phyloP scores from a whole-genome alignment of 2,797 vertebrate species.

The Lithobates sylvaticus region DNA sequence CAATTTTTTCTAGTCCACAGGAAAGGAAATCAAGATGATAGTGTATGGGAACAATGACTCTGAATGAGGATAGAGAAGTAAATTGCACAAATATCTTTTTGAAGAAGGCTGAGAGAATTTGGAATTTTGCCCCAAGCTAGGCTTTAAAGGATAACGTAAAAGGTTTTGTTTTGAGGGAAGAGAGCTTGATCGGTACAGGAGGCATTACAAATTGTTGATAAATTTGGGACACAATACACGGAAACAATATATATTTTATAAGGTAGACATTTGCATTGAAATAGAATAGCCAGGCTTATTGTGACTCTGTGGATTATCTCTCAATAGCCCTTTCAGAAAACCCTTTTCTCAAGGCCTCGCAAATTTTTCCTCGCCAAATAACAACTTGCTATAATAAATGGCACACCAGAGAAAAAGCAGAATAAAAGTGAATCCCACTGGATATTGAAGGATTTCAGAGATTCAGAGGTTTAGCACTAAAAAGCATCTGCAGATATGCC shows the following conservation, averaged over 20 bases:
- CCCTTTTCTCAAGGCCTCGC: not conserved
- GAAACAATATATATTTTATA: not conserved
- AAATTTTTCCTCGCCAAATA: not conserved
- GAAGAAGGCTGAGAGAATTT: too few relatives aligned
- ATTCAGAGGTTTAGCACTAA: not conserved
- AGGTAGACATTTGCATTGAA: not conserved
- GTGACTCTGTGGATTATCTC: not conserved
- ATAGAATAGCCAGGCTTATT: not conserved
- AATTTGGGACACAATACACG: not conserved
- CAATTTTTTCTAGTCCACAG: too few relatives aligned
- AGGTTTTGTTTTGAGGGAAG: too few relatives aligned
- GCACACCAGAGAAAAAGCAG: not conserved
- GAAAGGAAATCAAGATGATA: too few relatives aligned
- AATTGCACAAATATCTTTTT: too few relatives aligned
- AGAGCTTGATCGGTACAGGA: too few relatives aligned
- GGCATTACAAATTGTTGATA: too few relatives aligned
- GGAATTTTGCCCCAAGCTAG: too few relatives aligned
- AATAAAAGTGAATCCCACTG: not conserved
- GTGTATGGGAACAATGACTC: too few relatives aligned
- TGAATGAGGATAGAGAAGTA: too few relatives aligned
- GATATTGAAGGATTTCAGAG: conserved; percentile 1
- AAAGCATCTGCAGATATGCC: not conserved
- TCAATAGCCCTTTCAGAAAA: not conserved
- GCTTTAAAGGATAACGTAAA: too few relatives aligned
- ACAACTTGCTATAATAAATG: not conserved